Conservation (phyloP, 2,888 invertebrate species). For the Muscina levida region DNA sequence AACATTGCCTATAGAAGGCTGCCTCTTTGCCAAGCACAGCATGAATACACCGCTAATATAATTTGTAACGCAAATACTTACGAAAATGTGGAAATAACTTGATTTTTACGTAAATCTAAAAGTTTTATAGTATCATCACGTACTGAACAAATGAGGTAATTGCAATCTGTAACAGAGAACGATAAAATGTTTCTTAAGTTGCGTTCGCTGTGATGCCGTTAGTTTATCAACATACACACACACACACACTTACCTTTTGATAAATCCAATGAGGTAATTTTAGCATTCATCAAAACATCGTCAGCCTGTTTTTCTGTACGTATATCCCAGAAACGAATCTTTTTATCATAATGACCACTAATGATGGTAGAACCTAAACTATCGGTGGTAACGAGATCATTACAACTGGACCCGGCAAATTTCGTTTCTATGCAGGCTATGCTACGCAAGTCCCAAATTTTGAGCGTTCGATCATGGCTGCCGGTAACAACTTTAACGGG, state of each 20-base stretch:
- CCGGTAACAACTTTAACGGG: conserved; percentile 97
- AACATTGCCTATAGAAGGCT: not conserved
- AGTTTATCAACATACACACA: no score
- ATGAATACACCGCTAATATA: conserved; percentile 11
- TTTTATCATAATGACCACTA: conserved; percentile 98
- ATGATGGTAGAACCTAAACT: conserved; percentile 92
- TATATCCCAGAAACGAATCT: conserved; percentile 98
- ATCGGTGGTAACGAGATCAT: conserved; percentile 95
- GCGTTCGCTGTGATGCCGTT: no score
- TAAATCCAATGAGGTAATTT: conserved; percentile 96
- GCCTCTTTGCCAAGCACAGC: conserved; percentile 4
- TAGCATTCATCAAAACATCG: conserved; percentile 93
- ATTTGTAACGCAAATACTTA: conserved; percentile 80
- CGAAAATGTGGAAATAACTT: conserved; percentile 94
- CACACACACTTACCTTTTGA: conserved; percentile 86
- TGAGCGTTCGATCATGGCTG: conserved; percentile 98
- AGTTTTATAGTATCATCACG: conserved; percentile 97
- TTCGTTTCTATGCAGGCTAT: conserved; percentile 95
- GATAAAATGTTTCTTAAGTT: conserved; percentile 22
- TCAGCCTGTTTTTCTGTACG: conserved; percentile 91
- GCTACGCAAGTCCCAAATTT: conserved; percentile 98
- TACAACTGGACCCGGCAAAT: conserved; percentile 97
- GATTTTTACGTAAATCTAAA: conserved; percentile 96
- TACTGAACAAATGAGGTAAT: conserved; percentile 94
- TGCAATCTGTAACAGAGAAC: conserved; percentile 86